Evolutionary conservation across 2,113 vertebrate genomes (phyloP), one percentile per base, ranked within the genome.

Genomic region (Pantherophis guttatus): DNA sequence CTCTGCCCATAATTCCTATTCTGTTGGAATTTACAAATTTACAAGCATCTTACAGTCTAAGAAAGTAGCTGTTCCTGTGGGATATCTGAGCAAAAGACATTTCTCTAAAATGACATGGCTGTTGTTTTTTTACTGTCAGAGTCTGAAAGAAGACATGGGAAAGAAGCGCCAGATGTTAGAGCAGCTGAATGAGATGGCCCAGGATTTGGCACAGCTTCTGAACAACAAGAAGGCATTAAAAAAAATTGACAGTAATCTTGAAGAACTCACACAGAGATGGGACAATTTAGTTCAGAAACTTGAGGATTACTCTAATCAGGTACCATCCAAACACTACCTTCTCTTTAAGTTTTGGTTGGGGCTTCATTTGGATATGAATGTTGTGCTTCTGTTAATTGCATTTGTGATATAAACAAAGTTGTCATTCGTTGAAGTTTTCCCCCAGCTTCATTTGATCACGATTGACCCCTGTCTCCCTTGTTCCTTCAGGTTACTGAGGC

Each of bases 71-170:
- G 44, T 88, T 44, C 33, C 29, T 33, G 29, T 93, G 88, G 87
- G 24, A 88, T 55, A 9, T 44, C 44, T 39, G 90, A 62, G 44
- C 39, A 91, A 58, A 94, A 89, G 58, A 50, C 1, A 54, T 44
- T 65, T 15, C 50, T 88, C 86, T 89, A 24, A 87, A 65, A 93
- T 57, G 26, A 90, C 10, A 88, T 57, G 3, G 90, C 92, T 96
- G 94, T 95, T 85, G 29, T 93, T 92, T 17, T 94, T 97, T 90
- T 86, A 92, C 94, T 91, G 65, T 81, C 93, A 99, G 99, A 98
- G 97, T 97, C 97, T 99, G 95, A 99, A 99, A 93, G 99, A 99
- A 94, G 99, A 99, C 95, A 98, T 99, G 98, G 99, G 98, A 94
- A 99, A 98, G 98, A 99, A 99, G 95, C 97, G 98, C 54, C 98